Conservation (phyloP, 2,888 invertebrate genomes). For the Tachina lurida region DNA sequence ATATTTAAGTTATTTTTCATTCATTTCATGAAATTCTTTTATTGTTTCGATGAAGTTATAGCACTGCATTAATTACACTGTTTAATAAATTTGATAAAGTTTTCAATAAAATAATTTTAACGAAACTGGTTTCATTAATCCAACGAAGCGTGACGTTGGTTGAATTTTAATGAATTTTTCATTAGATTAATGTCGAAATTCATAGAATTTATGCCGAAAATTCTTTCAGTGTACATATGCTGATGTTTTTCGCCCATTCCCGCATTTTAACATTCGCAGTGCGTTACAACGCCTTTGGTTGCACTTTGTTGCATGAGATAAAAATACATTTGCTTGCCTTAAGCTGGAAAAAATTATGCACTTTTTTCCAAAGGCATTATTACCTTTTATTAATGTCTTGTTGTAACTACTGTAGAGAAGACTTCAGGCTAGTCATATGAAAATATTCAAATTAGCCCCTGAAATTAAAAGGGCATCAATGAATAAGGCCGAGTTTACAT, state of each 20-base stretch:
- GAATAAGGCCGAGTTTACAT: background rate
- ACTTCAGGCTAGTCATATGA: background rate
- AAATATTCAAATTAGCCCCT: constrained; percentile 10
- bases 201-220: no score
- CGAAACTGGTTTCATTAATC: no score
- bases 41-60: no score
- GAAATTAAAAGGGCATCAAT: constrained; percentile 5
- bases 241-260: background rate
- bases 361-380: background rate
- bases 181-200: no score
- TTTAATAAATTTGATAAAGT: no score
- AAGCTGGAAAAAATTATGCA: background rate
- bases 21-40: no score
- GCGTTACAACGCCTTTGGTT: constrained; percentile 27
- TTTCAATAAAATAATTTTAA: no score
- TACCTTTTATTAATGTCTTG: background rate
- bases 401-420: background rate
- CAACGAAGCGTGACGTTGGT: no score
- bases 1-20: no score
- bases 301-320: constrained; percentile 37
- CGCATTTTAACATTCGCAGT: constrained; percentile 28
- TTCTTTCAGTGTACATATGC: background rate
- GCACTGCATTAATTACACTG: no score
- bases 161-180: no score
- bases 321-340: constrained; percentile 5